Evolutionary conservation across 2,797 vertebrate genomes (phyloP).

Genomic region (Simalia tracyae): DNA sequence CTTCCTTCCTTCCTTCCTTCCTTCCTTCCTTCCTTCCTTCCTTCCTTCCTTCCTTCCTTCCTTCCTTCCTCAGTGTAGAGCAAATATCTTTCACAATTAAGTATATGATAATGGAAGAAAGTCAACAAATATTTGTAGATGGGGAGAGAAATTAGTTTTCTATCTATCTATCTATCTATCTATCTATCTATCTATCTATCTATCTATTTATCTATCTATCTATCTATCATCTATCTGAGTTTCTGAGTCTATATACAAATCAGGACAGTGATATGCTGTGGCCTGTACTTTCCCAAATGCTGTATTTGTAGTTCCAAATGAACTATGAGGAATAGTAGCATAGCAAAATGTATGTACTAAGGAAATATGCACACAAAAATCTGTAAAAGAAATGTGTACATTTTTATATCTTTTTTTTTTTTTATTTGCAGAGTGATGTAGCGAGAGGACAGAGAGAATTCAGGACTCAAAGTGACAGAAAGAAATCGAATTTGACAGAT

Average conservation of each 20-base stretch:
- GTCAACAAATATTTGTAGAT: neutral
- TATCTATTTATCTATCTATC: too few species aligned
- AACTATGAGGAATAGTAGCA: neutral
- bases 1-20: too few species aligned
- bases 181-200: too few species aligned
- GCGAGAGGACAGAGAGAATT: neutral
- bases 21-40: too few species aligned
- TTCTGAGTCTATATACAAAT: neutral
- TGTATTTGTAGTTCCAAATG: neutral
- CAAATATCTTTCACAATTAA: neutral
- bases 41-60: neutral
- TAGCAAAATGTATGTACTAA: neutral
- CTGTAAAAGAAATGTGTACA: neutral
- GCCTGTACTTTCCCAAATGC: neutral
- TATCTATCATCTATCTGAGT: too few species aligned
- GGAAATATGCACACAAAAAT: neutral
- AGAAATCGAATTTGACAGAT: neutral
- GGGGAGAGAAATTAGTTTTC: neutral
- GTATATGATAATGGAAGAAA: neutral
- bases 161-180: too few species aligned
- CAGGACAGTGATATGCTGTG: neutral
- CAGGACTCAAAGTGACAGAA: neutral
- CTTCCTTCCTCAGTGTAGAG: neutral
- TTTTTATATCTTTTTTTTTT: neutral
- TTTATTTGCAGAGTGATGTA: neutral